A percentile compares a stretch with the other conserved stretches of the same genome.
Evolutionary conservation across 2,888 invertebrate genomes (phyloP).

Genomic region (Watsonalla cultraria): DNA sequence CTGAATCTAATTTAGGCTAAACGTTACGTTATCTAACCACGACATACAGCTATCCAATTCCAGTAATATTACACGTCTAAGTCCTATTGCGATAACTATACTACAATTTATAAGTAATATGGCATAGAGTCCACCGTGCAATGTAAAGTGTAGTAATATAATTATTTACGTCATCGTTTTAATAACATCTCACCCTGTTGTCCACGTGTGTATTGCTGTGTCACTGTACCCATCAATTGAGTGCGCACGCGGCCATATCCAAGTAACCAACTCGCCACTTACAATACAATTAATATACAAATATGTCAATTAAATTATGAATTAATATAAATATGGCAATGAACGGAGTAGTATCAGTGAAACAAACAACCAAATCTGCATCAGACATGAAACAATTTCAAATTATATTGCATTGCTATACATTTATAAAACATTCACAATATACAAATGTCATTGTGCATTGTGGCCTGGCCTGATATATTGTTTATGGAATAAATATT

Average conservation of each 20-base stretch:
- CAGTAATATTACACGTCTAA: conserved; percentile 14
- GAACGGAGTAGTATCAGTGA: conserved; percentile 25
- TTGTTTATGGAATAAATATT: conserved; percentile 54
- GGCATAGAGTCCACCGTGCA: background rate
- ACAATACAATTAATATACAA: conserved; percentile 2
- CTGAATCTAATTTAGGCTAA: conserved; percentile 18
- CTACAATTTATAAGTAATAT: conserved; percentile 11
- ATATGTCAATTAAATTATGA: conserved; percentile 11
- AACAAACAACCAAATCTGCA: conserved; percentile 61
- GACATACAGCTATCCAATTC: conserved; percentile 12
- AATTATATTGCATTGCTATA: conserved; percentile 65
- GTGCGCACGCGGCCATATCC: background rate
- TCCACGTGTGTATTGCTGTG: conserved; percentile 6
- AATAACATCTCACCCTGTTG: conserved; percentile 23
- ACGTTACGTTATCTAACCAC: conserved; percentile 12
- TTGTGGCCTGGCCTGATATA: conserved; percentile 50
- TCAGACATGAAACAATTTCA: conserved; percentile 56
- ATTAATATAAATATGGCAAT: conserved; percentile 40
- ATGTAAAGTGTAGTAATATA: background rate
- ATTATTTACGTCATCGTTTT: background rate
- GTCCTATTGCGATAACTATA: conserved; percentile 16
- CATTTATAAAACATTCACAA: conserved; percentile 50
- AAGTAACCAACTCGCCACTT: conserved; percentile 1
- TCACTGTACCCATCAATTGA: background rate
- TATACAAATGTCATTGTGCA: conserved; percentile 58